phyloP scores from a whole-genome alignment of 2,113 vertebrate genomes.

The Pelvicachromis taeniatus region DNA sequence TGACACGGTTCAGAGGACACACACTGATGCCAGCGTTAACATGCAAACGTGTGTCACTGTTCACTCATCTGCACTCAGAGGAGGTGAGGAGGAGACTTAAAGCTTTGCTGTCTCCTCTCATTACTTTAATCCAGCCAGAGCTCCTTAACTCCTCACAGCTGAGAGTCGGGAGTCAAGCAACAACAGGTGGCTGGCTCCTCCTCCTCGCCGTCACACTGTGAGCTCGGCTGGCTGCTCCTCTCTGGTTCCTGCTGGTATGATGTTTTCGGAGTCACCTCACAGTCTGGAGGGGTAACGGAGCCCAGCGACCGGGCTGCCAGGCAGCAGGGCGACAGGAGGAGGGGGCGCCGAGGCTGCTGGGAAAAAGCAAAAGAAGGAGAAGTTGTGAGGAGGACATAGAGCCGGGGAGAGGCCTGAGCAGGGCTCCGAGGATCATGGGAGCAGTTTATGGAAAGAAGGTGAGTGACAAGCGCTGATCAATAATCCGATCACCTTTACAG shows the following conservation, averaged over 20 bases:
- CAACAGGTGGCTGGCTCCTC: slow-evolving; percentile 38
- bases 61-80: background rate
- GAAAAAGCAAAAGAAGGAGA: background rate
- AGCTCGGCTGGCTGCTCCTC: background rate
- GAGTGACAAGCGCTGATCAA: background rate
- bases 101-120: background rate
- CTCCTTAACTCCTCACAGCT: slow-evolving; percentile 45
- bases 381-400: background rate
- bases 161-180: slow-evolving; percentile 34
- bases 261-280: background rate
- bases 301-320: background rate
- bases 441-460: slow-evolving; percentile 57
- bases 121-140: slow-evolving; percentile 40
- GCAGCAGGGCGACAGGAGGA: background rate
- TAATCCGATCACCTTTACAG: background rate
- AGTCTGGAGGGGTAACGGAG: background rate
- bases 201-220: background rate
- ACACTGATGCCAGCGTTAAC: background rate
- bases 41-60: background rate
- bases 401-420: background rate
- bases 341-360: background rate
- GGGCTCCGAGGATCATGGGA: slow-evolving; percentile 34
- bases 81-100: background rate
- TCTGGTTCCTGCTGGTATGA: background rate
- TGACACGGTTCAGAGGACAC: background rate